phyloP scores from a whole-genome alignment of 2,888 invertebrate species.

The Andricus curvator region DNA sequence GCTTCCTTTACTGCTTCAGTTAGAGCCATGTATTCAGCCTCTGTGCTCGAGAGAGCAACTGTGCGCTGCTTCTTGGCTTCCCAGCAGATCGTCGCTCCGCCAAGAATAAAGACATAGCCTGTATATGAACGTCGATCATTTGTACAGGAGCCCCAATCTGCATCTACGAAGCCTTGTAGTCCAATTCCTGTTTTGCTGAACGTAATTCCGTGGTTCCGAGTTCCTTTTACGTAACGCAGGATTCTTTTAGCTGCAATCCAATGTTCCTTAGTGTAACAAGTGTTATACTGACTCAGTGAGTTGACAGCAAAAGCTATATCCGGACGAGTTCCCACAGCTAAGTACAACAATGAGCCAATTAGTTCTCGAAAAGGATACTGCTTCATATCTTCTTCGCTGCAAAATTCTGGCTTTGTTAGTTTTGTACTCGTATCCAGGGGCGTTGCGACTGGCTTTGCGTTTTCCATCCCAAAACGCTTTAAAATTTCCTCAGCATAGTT shows the following conservation, averaged over 20 bases:
- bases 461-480: no score
- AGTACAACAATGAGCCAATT: constrained; percentile 39
- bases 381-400: not conserved
- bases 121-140: constrained; percentile 41
- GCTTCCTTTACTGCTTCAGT: constrained; percentile 46
- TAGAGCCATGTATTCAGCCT: constrained; percentile 47
- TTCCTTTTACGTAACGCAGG: constrained; percentile 51
- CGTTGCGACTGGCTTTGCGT: constrained; percentile 59
- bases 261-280: no score
- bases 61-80: constrained; percentile 37
- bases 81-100: constrained; percentile 41
- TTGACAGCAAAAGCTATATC: constrained; percentile 55
- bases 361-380: constrained; percentile 38
- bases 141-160: not conserved
- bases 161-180: constrained; percentile 20
- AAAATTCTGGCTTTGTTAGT: constrained; percentile 30
- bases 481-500: not conserved
- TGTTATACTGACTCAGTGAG: no score
- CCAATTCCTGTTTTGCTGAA: not conserved
- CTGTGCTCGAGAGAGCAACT: constrained; percentile 37
- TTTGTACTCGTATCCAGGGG: constrained; percentile 51
- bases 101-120: constrained; percentile 42
- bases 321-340: constrained; percentile 47
- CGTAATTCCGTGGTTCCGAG: constrained; percentile 42
- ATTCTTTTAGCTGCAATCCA: no score